Conservation (phyloP, 2,797 vertebrate species). For the Pipistrellus kuhlii region DNA sequence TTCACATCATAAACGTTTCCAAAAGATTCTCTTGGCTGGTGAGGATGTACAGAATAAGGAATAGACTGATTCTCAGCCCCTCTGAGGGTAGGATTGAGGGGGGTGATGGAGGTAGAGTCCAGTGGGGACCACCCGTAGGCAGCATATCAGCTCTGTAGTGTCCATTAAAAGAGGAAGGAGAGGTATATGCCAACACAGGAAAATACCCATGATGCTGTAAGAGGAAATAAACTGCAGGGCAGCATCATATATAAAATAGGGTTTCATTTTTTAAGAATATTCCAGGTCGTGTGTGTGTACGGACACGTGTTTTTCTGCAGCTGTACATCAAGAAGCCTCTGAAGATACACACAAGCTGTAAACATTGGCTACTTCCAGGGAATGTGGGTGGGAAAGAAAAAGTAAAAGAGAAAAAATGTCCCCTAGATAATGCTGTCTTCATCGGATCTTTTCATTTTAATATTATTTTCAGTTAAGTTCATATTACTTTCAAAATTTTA, state of each 20-base stretch:
- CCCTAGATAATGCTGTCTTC: not conserved
- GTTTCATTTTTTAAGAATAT: not conserved
- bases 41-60: not conserved
- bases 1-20: not conserved
- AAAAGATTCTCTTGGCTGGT: not conserved
- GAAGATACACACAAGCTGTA: not conserved
- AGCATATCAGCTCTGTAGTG: not conserved
- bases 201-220: not conserved
- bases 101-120: fast-evolving
- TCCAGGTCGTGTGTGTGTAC: not conserved
- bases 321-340: not conserved
- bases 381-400: not conserved
- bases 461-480: not conserved
- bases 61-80: not conserved
- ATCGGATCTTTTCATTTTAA: not conserved
- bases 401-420: not conserved
- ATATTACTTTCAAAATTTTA: slow-evolving; percentile 4
- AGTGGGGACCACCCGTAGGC: not conserved
- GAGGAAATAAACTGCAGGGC: not conserved
- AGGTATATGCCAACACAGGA: not conserved
- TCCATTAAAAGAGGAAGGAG: not conserved
- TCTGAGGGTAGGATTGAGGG: not conserved
- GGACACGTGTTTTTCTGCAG: not conserved
- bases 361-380: not conserved
- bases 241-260: not conserved